Conservation (phyloP, 2,797 vertebrate genomes). For the Macropodus opercularis region DNA sequence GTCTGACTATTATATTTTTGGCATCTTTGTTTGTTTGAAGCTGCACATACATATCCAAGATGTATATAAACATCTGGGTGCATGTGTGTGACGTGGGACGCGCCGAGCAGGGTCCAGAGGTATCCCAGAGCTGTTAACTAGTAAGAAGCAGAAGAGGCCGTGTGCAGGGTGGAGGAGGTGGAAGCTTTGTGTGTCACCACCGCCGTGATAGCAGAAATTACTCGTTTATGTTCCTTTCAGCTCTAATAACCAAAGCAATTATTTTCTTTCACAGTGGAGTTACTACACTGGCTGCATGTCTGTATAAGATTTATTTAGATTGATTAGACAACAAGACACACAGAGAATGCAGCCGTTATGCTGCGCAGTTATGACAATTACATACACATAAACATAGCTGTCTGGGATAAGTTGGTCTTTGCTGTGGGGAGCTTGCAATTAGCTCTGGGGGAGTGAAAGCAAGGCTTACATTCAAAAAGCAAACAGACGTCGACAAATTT, state of each 20-base stretch:
- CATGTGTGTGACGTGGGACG: conserved; percentile 33
- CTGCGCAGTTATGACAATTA: conserved; percentile 57
- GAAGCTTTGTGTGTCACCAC: conserved; percentile 42
- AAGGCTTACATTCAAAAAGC: conserved; percentile 56
- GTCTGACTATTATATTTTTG: background rate
- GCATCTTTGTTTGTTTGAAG: too few species aligned
- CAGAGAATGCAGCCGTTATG: conserved; percentile 35
- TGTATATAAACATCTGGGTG: background rate
- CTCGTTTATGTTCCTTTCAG: conserved; percentile 73
- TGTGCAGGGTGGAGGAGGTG: conserved; percentile 60
- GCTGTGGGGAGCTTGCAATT: conserved; percentile 60
- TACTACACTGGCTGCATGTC: conserved; percentile 58
- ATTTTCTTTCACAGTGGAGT: conserved; percentile 70
- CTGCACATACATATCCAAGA: background rate
- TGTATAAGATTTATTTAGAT: conserved; percentile 64
- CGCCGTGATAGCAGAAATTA: conserved; percentile 57
- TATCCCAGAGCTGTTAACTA: conserved; percentile 86
- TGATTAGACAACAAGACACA: conserved; percentile 65
- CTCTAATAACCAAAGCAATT: conserved; percentile 67
- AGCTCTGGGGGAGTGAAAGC: conserved; percentile 50
- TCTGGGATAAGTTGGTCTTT: conserved; percentile 60
- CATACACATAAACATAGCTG: conserved; percentile 63
- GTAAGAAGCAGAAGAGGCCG: conserved; percentile 77
- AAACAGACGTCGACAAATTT: conserved; percentile 65
- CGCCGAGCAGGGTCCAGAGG: conserved; percentile 63